Percentiles rank a stretch among this genome's conserved stretches.
Evolutionary conservation across 2,888 invertebrate species (phyloP).

Genomic region (Nebria brevicollis): DNA sequence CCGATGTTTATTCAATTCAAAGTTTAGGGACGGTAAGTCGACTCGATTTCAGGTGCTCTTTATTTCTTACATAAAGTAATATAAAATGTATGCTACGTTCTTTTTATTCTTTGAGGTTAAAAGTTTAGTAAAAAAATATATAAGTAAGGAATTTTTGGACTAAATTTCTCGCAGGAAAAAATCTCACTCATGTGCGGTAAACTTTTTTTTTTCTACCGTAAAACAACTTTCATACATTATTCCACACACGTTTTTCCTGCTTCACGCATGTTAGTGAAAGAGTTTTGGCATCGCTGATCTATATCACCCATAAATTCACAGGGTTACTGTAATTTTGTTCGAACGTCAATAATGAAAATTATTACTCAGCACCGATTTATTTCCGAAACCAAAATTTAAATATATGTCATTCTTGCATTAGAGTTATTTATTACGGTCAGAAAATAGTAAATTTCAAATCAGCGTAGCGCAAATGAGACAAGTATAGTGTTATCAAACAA

Average conservation of each 20-base stretch:
- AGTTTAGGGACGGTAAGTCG: no score
- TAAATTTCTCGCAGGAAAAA: neutral
- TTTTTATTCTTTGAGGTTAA: neutral
- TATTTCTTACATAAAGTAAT: neutral
- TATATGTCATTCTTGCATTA: neutral
- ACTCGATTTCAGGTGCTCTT: neutral
- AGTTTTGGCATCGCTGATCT: constrained; percentile 42
- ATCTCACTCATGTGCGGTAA: constrained; percentile 11
- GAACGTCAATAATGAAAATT: neutral
- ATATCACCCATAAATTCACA: constrained; percentile 38
- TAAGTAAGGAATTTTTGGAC: neutral
- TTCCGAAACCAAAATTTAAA: neutral
- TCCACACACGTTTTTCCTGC: constrained; percentile 37
- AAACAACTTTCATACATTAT: constrained; percentile 32
- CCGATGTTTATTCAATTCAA: no score
- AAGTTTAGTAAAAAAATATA: neutral
- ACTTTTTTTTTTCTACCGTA: neutral
- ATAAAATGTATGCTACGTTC: neutral
- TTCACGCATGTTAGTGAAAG: constrained; percentile 33
- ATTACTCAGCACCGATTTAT: constrained; percentile 7
- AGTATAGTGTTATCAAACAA: constrained; percentile 20
- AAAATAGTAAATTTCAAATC: neutral
- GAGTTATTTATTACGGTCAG: neutral
- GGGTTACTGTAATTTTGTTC: constrained; percentile 22
- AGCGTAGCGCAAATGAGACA: neutral